These are phyloP conservation scores for Zaprionus inermis DNA, from an alignment of 1,140 invertebrate genomes.

Conservation along the genomic window DNA sequence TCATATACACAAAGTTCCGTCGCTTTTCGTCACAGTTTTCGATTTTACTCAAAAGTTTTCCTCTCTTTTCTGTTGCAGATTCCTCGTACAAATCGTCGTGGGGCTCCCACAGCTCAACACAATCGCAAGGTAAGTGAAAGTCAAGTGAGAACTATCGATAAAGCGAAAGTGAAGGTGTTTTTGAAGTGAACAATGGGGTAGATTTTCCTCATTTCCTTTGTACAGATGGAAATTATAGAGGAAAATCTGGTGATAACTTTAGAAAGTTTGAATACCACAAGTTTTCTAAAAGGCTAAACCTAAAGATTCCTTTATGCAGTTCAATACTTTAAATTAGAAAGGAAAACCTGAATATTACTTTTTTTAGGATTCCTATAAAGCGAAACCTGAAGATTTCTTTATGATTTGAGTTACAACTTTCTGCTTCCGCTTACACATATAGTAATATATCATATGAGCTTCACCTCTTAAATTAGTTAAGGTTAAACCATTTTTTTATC, in stretches of 20 bases:
- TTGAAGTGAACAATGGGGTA: background rate
- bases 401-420: too few species aligned
- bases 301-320: background rate
- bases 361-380: background rate
- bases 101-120: constrained; percentile 87
- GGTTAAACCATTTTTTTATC: too few species aligned
- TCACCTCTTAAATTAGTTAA: too few species aligned
- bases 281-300: background rate
- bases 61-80: constrained; percentile 85
- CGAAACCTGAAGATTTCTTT: background rate
- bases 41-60: background rate
- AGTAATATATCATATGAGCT: too few species aligned
- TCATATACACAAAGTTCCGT: background rate
- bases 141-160: background rate
- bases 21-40: background rate
- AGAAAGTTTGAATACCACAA: background rate
- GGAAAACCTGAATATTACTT: background rate
- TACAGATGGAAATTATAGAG: background rate
- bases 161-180: background rate
- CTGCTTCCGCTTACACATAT: too few species aligned
- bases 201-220: background rate
- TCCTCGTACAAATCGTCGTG: constrained; percentile 89
- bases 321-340: background rate
- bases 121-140: constrained; percentile 87
- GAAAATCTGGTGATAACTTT: background rate